Percentiles rank a stretch among this genome's conserved stretches.
phyloP scores from a whole-genome alignment of 2,888 invertebrate genomes.

The Ganaspis brasiliensis region DNA sequence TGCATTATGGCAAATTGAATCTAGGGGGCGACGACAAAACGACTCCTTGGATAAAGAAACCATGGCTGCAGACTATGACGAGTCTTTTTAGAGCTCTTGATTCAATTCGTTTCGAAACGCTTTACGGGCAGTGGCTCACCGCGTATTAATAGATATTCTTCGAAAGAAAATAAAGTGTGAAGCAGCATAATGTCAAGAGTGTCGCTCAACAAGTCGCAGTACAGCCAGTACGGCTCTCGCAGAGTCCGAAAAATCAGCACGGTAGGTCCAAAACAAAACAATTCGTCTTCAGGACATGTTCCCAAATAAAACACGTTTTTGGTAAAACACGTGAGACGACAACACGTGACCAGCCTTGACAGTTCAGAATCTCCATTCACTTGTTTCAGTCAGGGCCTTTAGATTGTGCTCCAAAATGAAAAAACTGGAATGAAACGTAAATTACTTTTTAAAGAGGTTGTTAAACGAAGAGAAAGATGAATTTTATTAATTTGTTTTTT shows the following conservation, averaged over 20 bases:
- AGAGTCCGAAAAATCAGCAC: constrained; percentile 79
- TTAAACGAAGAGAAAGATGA: too few species aligned
- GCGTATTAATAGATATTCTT: constrained; percentile 48
- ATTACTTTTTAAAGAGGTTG: too few species aligned
- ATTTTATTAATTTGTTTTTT: too few species aligned
- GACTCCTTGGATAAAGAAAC: constrained; percentile 11
- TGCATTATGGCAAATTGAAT: not conserved
- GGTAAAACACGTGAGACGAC: constrained; percentile 7
- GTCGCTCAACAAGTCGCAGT: constrained; percentile 80
- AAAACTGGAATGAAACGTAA: not conserved
- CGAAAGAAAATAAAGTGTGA: constrained; percentile 53
- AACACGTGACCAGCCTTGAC: constrained; percentile 58
- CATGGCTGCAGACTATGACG: constrained; percentile 78
- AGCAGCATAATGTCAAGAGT: constrained; percentile 77
- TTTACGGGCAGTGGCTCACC: constrained; percentile 40
- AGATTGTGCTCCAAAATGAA: not conserved
- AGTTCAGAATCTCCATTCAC: constrained; percentile 13
- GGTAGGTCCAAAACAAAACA: constrained; percentile 70
- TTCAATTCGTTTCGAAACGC: constrained; percentile 45
- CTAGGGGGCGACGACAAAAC: not conserved
- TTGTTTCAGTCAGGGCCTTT: not conserved
- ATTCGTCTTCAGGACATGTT: not conserved
- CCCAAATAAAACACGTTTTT: constrained; percentile 16
- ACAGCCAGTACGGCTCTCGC: constrained; percentile 79
- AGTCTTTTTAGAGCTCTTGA: constrained; percentile 58